These are phyloP conservation scores for Zosterops pallidus DNA, from an alignment of 2,113 vertebrate genomes.

Conservation along the genomic window DNA sequence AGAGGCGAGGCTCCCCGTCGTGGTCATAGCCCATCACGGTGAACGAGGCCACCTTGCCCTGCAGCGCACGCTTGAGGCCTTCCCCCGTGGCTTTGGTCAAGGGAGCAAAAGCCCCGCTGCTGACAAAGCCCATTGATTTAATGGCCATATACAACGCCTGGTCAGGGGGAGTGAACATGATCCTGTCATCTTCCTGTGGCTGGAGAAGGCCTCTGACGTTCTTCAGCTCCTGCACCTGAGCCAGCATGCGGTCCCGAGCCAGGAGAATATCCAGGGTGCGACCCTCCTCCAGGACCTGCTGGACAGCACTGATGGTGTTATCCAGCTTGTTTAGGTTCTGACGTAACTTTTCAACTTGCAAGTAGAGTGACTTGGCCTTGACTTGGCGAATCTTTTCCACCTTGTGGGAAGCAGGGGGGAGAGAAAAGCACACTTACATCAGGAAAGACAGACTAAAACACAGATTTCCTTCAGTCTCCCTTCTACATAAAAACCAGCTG, in stretches of 20 bases:
- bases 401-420: constrained; percentile 55
- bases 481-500: background rate
- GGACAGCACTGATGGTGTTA: constrained; percentile 92
- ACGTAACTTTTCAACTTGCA: constrained; percentile 96
- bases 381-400: constrained; percentile 98
- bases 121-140: constrained; percentile 94
- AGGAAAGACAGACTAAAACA: background rate
- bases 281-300: constrained; percentile 94
- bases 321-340: constrained; percentile 95
- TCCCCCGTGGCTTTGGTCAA: constrained; percentile 95
- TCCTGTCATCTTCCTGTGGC: constrained; percentile 92
- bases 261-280: constrained; percentile 90
- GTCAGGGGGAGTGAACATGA: constrained; percentile 96
- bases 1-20: constrained; percentile 90
- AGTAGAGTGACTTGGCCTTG: constrained; percentile 96
- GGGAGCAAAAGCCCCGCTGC: constrained; percentile 92
- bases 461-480: background rate
- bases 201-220: constrained; percentile 87
- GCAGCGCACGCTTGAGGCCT: constrained; percentile 89
- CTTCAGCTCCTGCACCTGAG: constrained; percentile 97
- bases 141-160: constrained; percentile 91
- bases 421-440: background rate
- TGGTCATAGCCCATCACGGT: constrained; percentile 94
- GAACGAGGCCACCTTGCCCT: constrained; percentile 93
- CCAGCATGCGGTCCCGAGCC: constrained; percentile 93